Base-by-base conservation (phyloP, 2,113 vertebrate species). In the Psophia crepitans region DNA sequence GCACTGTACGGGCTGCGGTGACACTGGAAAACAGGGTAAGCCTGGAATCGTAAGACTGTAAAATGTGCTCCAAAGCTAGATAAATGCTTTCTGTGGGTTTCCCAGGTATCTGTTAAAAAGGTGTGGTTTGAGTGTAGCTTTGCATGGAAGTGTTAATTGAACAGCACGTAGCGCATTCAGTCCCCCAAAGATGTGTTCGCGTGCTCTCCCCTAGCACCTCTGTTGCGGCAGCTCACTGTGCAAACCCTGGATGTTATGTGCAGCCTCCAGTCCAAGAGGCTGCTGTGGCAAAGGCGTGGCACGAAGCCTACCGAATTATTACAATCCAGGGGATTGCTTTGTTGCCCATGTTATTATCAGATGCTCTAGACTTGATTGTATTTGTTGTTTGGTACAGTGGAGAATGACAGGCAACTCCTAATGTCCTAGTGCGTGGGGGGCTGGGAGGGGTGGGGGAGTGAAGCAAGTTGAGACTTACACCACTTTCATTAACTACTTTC, bases 401-500 rank as follows among this genome's bases (percentile, higher is more conserved):
- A 23, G 41, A 92, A 27, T 19, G 12, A 22, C 16, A 48, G 83
- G 23, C 33, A 65, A 21, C 30, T 69, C 41, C 75, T 63, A 11
- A 70, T 4, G 5, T 64, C 43, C 6, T 13, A 7, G 32, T 35
- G n/a, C 82, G 58, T 60, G 22, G 20, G n/a, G n/a, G n/a, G n/a
- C n/a, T 17, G 27, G 33, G 4, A 7, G 39, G 12, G 9, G 49
- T 3, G 13, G 5, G 3, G 8, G 39, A 12, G 27, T 2, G 15
- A 22, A 46, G 14, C 15, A 33, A 32, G 20, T 49, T 73, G 73
- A 81, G 54, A 27, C 24, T 83, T 32, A 22, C 12, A 51, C 16
- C 27, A 4, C 33, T 91, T 91, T 53, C 12, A 61, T n/a, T n/a
- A n/a, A 51, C 16, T 23, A 4, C 33, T 91, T 91, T 53, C 12